Conservation (phyloP, 2,797 vertebrate genomes). For the Anguilla anguilla region DNA sequence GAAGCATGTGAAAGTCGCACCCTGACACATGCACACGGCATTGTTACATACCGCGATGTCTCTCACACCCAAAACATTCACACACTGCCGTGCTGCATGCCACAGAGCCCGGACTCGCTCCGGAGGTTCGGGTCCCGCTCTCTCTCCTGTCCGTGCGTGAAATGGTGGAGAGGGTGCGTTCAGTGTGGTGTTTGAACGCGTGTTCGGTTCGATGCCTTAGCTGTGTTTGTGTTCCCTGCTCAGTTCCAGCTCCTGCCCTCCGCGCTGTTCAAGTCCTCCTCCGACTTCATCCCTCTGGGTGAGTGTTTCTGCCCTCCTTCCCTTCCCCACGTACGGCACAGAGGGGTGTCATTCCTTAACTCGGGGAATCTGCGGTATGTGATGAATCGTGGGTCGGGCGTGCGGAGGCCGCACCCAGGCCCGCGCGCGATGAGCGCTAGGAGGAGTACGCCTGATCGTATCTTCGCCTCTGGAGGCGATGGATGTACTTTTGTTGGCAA, state of each 20-base stretch:
- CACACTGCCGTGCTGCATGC: not conserved
- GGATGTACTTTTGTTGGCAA: not conserved
- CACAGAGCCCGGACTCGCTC: not conserved
- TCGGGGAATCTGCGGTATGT: not conserved
- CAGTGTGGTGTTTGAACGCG: too few species aligned
- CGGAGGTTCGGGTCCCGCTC: not conserved
- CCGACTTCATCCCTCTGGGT: constrained; percentile 96
- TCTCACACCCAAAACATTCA: not conserved
- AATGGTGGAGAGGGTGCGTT: not conserved
- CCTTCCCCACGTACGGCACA: too few species aligned
- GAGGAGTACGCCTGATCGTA: not conserved
- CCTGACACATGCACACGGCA: too few species aligned
- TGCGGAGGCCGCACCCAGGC: not conserved
- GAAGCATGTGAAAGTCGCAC: too few species aligned
- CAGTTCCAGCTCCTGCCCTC: constrained; percentile 98
- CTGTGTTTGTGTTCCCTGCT: constrained; percentile 31
- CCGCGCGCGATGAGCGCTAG: not conserved
- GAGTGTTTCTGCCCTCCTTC: constrained; percentile 60
- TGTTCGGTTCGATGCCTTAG: not conserved
- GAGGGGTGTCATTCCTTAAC: not conserved
- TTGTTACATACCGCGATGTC: too few species aligned
- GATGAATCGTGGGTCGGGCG: not conserved
- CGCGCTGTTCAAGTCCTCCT: constrained; percentile 94
- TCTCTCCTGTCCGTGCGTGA: not conserved
- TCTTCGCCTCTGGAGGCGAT: not conserved